A percentile compares a stretch with the other conserved stretches of the same genome.
These are phyloP conservation scores for Drosophila mauritiana DNA, from an alignment of 1,140 invertebrate genomes.

Conservation along the genomic window DNA sequence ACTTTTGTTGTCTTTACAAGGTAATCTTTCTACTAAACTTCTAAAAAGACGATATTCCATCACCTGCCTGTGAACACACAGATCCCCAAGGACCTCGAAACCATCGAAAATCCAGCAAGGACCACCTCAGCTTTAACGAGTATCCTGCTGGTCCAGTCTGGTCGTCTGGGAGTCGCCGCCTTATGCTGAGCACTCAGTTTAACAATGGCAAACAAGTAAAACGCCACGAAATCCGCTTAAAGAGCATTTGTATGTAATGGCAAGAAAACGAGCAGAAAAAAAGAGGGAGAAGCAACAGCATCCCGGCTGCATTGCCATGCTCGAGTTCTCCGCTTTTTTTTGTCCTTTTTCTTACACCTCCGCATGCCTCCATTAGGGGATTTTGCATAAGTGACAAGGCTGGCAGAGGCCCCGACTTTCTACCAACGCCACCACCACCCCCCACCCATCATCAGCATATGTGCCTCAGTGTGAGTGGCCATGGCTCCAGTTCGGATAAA, in stretches of 20 bases:
- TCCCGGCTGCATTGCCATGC: slow-evolving; percentile 46
- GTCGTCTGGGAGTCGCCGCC: slow-evolving; percentile 40
- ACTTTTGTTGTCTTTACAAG: no score
- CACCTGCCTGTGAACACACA: slow-evolving; percentile 13
- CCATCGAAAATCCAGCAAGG: neutral
- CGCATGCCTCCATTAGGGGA: slow-evolving; percentile 69
- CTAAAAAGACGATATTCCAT: neutral
- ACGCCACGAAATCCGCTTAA: slow-evolving; percentile 77
- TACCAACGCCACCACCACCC: neutral
- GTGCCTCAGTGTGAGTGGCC: slow-evolving; percentile 44
- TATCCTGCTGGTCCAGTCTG: slow-evolving; percentile 33
- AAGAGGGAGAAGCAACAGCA: slow-evolving; percentile 40
- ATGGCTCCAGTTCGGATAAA: slow-evolving; percentile 55
- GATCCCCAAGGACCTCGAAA: slow-evolving; percentile 8
- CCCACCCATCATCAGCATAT: slow-evolving; percentile 34
- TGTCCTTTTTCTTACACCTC: slow-evolving; percentile 70
- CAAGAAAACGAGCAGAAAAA: slow-evolving; percentile 45
- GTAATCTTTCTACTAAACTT: no score
- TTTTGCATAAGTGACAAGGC: slow-evolving; percentile 79
- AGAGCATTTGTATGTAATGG: slow-evolving; percentile 80
- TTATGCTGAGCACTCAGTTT: slow-evolving; percentile 79
- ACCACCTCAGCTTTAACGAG: slow-evolving; percentile 29
- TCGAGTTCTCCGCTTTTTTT: slow-evolving; percentile 20
- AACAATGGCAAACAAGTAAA: slow-evolving; percentile 82
- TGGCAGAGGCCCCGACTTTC: slow-evolving; percentile 30